phyloP scores from a whole-genome alignment of 2,888 invertebrate genomes.

The Epinotia demarniana region DNA sequence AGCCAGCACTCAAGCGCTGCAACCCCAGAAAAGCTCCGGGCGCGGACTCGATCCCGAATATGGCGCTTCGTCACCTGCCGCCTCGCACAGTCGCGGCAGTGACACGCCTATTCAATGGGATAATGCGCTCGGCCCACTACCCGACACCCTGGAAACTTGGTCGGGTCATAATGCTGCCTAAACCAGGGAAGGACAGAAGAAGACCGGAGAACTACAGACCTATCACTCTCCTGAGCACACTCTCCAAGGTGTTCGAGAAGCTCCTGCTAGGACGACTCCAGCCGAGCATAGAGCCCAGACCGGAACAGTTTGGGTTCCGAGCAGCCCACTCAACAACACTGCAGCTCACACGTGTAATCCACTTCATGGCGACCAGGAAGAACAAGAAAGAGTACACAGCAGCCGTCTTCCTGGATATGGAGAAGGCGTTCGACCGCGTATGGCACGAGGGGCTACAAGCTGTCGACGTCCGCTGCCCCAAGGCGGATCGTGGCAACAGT shows the following conservation, averaged over 20 bases:
- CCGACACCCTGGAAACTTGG: slow-evolving; percentile 28
- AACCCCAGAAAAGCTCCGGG: slow-evolving; percentile 19
- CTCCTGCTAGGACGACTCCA: too few species aligned
- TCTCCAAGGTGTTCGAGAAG: too few species aligned
- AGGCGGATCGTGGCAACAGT: slow-evolving; percentile 47
- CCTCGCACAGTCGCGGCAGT: slow-evolving; percentile 3
- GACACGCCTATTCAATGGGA: slow-evolving; percentile 13
- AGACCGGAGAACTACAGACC: too few species aligned
- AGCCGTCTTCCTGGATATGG: too few species aligned
- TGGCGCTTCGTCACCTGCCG: slow-evolving; percentile 4
- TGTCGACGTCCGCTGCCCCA: slow-evolving; percentile 16
- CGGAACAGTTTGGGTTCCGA: slow-evolving; percentile 35
- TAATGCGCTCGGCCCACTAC: slow-evolving; percentile 26
- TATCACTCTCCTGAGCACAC: too few species aligned
- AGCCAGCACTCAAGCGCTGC: too few species aligned
- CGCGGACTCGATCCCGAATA: background rate
- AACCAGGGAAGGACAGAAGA: too few species aligned
- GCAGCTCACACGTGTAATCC: slow-evolving; percentile 16
- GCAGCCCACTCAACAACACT: slow-evolving; percentile 29
- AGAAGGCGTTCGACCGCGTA: too few species aligned
- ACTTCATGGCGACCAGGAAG: too few species aligned
- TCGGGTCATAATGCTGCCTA: too few species aligned
- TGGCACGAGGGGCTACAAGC: slow-evolving; percentile 28
- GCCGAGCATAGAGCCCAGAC: slow-evolving; percentile 12
- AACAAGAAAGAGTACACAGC: too few species aligned